These are phyloP conservation scores for Bombyx huttoni DNA, from an alignment of 2,888 invertebrate species.

Conservation along the genomic window DNA sequence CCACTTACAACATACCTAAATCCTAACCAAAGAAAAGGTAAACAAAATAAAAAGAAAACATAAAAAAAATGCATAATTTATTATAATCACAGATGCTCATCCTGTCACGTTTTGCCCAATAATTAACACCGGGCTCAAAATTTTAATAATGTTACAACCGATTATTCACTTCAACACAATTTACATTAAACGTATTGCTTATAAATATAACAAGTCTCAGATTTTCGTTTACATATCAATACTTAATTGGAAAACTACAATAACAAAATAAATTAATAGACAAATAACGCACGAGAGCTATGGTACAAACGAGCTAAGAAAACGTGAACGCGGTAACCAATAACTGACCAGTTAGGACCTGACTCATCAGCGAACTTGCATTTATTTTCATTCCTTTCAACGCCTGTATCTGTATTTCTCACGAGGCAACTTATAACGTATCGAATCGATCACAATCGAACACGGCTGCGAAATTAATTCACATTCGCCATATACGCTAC, in stretches of 20 bases:
- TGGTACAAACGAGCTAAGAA: constrained; percentile 57
- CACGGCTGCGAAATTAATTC: background rate
- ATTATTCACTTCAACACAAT: constrained; percentile 17
- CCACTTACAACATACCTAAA: background rate
- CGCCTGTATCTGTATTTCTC: too few relatives aligned
- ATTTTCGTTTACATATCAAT: background rate
- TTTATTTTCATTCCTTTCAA: too few relatives aligned
- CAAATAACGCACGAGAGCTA: constrained; percentile 53
- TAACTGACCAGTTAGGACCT: too few relatives aligned
- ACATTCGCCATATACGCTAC: background rate
- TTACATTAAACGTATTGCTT: constrained; percentile 17
- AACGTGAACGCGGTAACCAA: constrained; percentile 30
- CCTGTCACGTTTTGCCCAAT: constrained; percentile 16
- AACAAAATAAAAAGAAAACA: constrained; percentile 28
- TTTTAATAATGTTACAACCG: constrained; percentile 26
- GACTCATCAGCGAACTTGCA: too few relatives aligned
- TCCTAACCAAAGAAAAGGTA: constrained; percentile 13
- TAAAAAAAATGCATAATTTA: constrained; percentile 52
- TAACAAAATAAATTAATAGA: constrained; percentile 24
- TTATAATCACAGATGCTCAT: constrained; percentile 57
- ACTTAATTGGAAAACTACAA: constrained; percentile 21
- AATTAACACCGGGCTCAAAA: constrained; percentile 17
- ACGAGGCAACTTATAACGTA: too few relatives aligned
- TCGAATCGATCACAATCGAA: too few relatives aligned
- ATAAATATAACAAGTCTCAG: constrained; percentile 14